These are phyloP conservation scores for Mesitornis unicolor DNA, from an alignment of 2,113 vertebrate species.

Conservation along the genomic window DNA sequence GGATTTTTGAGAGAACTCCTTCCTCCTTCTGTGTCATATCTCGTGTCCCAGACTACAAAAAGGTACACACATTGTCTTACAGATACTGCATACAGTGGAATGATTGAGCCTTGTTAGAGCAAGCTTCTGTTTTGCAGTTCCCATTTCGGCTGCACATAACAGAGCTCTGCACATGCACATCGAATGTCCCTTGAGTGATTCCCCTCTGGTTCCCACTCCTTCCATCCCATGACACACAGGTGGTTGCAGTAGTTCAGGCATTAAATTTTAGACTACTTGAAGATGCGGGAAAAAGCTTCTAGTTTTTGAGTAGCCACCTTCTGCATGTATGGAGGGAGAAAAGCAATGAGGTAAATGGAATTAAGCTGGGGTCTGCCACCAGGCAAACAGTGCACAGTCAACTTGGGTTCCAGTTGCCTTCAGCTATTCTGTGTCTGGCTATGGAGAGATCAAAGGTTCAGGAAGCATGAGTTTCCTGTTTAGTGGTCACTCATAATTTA, in stretches of 20 bases:
- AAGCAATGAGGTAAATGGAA: neutral
- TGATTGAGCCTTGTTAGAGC: neutral
- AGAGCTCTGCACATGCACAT: neutral
- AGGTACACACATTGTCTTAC: neutral
- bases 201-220: neutral
- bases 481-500: neutral
- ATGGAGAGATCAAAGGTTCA: neutral
- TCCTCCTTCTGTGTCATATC: neutral
- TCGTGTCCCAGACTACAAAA: neutral
- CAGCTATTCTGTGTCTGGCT: neutral
- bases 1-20: neutral
- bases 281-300: neutral
- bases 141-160: neutral
- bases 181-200: neutral
- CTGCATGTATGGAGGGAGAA: neutral
- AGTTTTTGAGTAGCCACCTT: neutral
- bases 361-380: neutral
- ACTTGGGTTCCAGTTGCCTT: neutral
- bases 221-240: neutral
- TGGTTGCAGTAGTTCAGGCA: neutral
- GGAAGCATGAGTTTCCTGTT: neutral
- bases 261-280: neutral
- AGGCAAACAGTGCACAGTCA: neutral
- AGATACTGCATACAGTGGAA: accelerated
- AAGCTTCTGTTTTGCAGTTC: neutral